Evolutionary conservation across 2,113 vertebrate species (phyloP), one percentile per base, ranked within the genome.

Genomic region (Passer domesticus): DNA sequence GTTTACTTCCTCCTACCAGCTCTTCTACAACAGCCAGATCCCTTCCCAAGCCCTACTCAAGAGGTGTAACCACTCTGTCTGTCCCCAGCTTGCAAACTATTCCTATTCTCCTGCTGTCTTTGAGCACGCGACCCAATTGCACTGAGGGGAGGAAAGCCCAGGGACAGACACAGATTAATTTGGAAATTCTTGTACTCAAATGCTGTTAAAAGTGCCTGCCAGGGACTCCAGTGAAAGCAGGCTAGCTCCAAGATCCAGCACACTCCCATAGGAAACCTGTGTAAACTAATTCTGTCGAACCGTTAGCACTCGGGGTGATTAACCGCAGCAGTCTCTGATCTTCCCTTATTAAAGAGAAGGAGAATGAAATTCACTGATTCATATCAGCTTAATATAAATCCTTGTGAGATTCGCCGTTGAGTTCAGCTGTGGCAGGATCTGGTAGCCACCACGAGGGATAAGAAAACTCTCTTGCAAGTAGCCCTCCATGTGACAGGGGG

Each of bases 311-410:
- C 0, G 41, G 60, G 88, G 95, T 96, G 93, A 96, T 96, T 87
- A 97, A 95, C 93, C 76, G 0, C 94, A 95, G 52, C 18, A 94
- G 76, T 5, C 83, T 97, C 92, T 95, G 90, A 96, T 95, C 95
- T 95, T 91, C 80, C 96, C 80, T 95, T 93, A 94, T 94, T 96
- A 96, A 96, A 92, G 47, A 83, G 66, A 89, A 95, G 67, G 41
- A 83, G 86, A 95, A 95, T 76, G 70, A 97, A 94, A 95, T 88
- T 77, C 76, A 83, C 91, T 90, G 96, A 95, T 97, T 95, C 91
- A 37, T 96, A 96, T 91, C 84, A 94, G 90, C 83, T 96, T 97
- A 96, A 97, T 96, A 97, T 59, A 95, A 95, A 90, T 83, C 86
- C 81, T 15, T 83, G 41, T 53, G 79, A 90, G 83, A 86, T 70